phyloP scores from a whole-genome alignment of 2,113 vertebrate species.

The Varanus salvator region DNA sequence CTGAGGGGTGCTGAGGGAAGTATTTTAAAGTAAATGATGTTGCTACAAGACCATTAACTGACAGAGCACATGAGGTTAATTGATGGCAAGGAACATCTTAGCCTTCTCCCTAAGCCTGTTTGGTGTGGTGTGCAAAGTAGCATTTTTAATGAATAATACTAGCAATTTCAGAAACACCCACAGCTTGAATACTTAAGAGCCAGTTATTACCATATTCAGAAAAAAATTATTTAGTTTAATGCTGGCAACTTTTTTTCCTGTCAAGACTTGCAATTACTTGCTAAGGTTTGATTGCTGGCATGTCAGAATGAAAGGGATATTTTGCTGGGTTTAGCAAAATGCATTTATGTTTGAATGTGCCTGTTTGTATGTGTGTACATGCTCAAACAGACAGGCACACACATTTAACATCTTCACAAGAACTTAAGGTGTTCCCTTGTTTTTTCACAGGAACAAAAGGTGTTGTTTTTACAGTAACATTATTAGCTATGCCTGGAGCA shows the following conservation, averaged over 20 bases:
- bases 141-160: slow-evolving; percentile 24
- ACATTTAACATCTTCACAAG: slow-evolving; percentile 19
- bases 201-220: slow-evolving; percentile 39
- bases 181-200: slow-evolving; percentile 33
- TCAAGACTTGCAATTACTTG: slow-evolving; percentile 29
- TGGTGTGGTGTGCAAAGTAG: slow-evolving; percentile 46
- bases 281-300: not conserved
- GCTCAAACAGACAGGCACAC: not conserved
- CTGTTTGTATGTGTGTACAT: no score
- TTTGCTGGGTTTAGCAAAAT: not conserved
- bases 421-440: slow-evolving; percentile 31
- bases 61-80: slow-evolving; percentile 58
- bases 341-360: not conserved
- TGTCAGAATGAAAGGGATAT: slow-evolving; percentile 24
- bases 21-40: slow-evolving; percentile 50
- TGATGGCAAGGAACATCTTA: slow-evolving; percentile 30
- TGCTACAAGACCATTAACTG: slow-evolving; percentile 58
- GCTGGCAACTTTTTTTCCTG: slow-evolving; percentile 16
- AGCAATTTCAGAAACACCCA: slow-evolving; percentile 38
- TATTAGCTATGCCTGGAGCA: not conserved
- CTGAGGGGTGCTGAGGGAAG: slow-evolving; percentile 15
- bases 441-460: slow-evolving; percentile 39
- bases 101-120: slow-evolving; percentile 52
- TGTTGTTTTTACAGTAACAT: slow-evolving; percentile 4
- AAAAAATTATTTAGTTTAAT: slow-evolving; percentile 42